These are phyloP conservation scores for Calidris pygmaea DNA, from an alignment of 2,113 vertebrate genomes.

Conservation along the genomic window DNA sequence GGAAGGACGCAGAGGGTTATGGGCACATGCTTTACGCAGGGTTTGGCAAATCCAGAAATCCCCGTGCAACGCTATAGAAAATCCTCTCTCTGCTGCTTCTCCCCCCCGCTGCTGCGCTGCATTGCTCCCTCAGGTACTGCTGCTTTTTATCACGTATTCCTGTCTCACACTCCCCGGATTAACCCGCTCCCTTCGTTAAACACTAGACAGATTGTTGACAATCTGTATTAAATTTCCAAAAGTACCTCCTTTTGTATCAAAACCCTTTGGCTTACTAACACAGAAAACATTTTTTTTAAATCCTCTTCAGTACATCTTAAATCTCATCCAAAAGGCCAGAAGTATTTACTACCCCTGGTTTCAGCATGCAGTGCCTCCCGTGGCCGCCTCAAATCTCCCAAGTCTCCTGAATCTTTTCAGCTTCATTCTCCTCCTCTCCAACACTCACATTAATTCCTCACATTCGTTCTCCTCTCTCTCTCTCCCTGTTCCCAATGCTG, in stretches of 20 bases:
- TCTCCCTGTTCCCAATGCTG: neutral
- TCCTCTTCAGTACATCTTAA: neutral
- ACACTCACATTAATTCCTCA: accelerated
- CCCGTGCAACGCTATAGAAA: accelerated
- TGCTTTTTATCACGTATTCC: neutral
- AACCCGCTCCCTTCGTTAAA: neutral
- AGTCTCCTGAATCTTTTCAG: neutral
- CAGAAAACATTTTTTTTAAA: neutral
- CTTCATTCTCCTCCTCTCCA: neutral
- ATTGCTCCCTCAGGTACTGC: neutral
- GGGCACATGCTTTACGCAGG: too few species aligned
- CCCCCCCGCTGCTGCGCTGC: neutral
- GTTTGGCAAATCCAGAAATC: neutral
- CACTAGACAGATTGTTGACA: neutral
- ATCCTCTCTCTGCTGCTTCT: neutral
- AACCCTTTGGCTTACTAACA: neutral
- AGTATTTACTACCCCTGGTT: neutral
- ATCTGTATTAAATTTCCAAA: neutral
- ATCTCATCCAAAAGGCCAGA: neutral
- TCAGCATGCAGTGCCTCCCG: neutral
- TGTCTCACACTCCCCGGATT: accelerated
- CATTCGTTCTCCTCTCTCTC: accelerated
- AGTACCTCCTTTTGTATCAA: neutral
- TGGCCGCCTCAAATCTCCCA: neutral
- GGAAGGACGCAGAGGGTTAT: accelerated